phyloP scores from a whole-genome alignment of 2,797 vertebrate species.

The Kryptolebias ocellatus region DNA sequence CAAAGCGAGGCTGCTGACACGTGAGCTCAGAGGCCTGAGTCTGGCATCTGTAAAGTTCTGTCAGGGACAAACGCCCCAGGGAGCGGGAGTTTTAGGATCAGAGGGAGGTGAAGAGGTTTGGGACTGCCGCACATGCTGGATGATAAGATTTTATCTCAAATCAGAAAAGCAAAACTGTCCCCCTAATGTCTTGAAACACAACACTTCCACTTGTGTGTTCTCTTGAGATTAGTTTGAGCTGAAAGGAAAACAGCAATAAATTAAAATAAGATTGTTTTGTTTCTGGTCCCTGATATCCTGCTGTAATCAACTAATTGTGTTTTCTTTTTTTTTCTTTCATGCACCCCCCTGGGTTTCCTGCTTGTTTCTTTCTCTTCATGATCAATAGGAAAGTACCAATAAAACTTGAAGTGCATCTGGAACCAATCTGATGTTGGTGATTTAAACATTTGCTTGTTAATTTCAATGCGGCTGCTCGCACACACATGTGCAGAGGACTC shows the following conservation, averaged over 20 bases:
- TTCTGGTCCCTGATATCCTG: conserved; percentile 18
- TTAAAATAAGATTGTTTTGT: conserved; percentile 32
- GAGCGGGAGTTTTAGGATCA: conserved; percentile 41
- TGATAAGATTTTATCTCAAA: conserved; percentile 47
- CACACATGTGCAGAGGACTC: conserved; percentile 46
- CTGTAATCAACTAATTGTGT: conserved; percentile 49
- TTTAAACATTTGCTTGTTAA: conserved; percentile 21
- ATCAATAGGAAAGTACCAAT: conserved; percentile 65
- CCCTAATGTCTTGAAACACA: conserved; percentile 27
- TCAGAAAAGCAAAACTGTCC: conserved; percentile 12
- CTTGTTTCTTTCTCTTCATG: conserved; percentile 15
- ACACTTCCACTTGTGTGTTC: conserved; percentile 7
- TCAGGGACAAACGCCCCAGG: conserved; percentile 43
- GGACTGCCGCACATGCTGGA: conserved; percentile 24
- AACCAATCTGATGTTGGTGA: conserved; percentile 17
- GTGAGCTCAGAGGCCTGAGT: conserved; percentile 37
- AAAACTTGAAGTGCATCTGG: conserved; percentile 30
- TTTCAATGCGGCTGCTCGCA: conserved; percentile 25
- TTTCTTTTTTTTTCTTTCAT: conserved; percentile 56
- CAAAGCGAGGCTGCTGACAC: conserved; percentile 30
- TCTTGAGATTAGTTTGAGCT: conserved; percentile 15
- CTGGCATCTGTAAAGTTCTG: conserved; percentile 52
- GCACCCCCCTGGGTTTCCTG: conserved; percentile 19
- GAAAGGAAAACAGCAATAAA: conserved; percentile 15
- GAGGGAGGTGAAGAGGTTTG: conserved; percentile 54